phyloP scores from a whole-genome alignment of 2,797 vertebrate genomes.

The Ceryle rudis region DNA sequence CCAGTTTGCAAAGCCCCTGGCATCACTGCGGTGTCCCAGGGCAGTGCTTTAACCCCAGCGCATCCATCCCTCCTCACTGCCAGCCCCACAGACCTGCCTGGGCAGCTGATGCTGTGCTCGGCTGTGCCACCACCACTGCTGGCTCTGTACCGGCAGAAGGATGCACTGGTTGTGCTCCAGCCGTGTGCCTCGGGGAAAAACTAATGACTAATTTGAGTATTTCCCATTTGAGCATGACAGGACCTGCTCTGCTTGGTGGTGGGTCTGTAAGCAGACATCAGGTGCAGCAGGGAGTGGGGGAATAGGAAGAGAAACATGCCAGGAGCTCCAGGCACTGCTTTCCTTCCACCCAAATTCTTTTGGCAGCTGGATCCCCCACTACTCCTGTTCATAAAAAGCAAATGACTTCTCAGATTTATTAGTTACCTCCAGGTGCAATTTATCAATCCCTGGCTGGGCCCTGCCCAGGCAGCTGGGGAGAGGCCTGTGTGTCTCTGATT shows the following conservation, averaged over 20 bases:
- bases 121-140: rapidly evolving
- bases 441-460: conserved; percentile 54
- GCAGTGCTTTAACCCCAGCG: not conserved
- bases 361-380: not conserved
- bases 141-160: rapidly evolving
- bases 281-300: not conserved
- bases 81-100: not conserved
- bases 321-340: not conserved
- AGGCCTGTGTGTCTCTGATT: conserved; percentile 39
- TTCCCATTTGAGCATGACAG: rapidly evolving
- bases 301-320: not conserved
- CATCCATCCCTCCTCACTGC: not conserved
- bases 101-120: rapidly evolving
- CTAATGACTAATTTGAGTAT: rapidly evolving
- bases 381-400: conserved; percentile 69
- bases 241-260: not conserved
- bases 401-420: conserved; percentile 74
- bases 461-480: conserved; percentile 44
- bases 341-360: conserved; percentile 28
- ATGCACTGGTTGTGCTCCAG: not conserved
- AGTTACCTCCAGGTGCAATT: conserved; percentile 72
- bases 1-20: rapidly evolving
- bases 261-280: not conserved
- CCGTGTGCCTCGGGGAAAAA: rapidly evolving
- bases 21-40: rapidly evolving